Evolutionary conservation across 92 coral and sea anemone species (phyloP).

Genomic region (Porites divaricata): DNA sequence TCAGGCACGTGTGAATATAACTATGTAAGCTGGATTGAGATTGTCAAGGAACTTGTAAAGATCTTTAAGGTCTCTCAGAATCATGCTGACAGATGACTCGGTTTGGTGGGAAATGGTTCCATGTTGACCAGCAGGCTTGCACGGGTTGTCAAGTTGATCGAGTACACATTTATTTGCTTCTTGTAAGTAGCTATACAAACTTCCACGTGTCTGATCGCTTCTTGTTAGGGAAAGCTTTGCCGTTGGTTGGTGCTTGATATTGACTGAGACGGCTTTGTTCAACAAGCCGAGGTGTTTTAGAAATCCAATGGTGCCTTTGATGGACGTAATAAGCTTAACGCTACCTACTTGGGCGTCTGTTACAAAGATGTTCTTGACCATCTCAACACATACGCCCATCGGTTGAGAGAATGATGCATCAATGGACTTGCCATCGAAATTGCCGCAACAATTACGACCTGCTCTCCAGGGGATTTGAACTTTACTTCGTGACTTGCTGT

Average conservation of each 20-base stretch:
- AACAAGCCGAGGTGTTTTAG: conserved; percentile 42
- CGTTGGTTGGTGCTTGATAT: conserved; percentile 31
- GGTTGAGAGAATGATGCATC: conserved; percentile 32
- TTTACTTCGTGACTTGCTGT: conserved; percentile 30
- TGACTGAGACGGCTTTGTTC: conserved; percentile 41
- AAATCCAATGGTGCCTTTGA: conserved; percentile 34
- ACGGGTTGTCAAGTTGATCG: conserved; percentile 21
- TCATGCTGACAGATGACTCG: conserved; percentile 29
- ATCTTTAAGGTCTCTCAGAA: conserved; percentile 24
- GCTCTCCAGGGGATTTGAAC: conserved; percentile 24
- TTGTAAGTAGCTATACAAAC: neutral
- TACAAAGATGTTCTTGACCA: conserved; percentile 25
- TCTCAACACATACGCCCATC: conserved; percentile 35
- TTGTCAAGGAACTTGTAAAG: conserved; percentile 9
- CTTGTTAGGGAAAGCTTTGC: conserved; percentile 18
- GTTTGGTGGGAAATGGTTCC: conserved; percentile 40
- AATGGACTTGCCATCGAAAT: neutral
- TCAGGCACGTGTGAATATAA: conserved; percentile 24
- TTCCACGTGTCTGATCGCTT: conserved; percentile 8
- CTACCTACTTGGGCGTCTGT: conserved; percentile 42
- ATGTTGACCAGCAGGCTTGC: conserved; percentile 35
- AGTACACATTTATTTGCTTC: conserved; percentile 24
- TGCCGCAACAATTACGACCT: neutral
- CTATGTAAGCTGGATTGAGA: conserved; percentile 32
- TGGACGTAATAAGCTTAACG: conserved; percentile 27